Base-by-base conservation (phyloP, 1,140 invertebrate species). In the Drosophila rhopaloa region DNA sequence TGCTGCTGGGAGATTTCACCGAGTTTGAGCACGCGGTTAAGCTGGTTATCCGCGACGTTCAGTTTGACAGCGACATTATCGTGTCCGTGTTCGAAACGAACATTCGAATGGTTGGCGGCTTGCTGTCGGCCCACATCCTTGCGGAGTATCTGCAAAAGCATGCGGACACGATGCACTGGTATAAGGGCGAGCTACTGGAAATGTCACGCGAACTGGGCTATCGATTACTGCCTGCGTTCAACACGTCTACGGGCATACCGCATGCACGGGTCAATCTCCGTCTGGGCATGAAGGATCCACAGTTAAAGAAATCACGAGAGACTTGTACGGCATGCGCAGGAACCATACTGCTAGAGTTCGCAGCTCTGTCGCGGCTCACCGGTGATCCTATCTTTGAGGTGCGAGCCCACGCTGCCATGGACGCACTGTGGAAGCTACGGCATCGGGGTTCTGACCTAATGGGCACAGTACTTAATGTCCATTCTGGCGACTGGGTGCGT, bases 61-160 rank as follows among this genome's bases (percentile, higher is more conserved):
- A 93, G 65, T 99, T 99, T 93, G 97, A 99, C 93, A 96, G 95
- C 76, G 98, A 99, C 93, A 95, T 99, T 61, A 95, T 98, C 68
- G 98, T 99, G 13, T 99, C 98, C 1, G 97, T 99, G 7, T 99
- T 99, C 93, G 98, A 99, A 93, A 99, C 98, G 10, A 99, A 99
- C 93, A 99, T 99, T 84, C 94, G 98, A 68, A 96, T 99, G 93
- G 93, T 99, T 29, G 98, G 98, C 4, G 98, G 98, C 43, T 93
- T 99, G 40, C 91, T 99, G 4, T 98, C 97, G 46, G 97, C 96
- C n/a, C 98, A 99, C 93, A 96, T 99, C 68, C 93, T 99, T 51
- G 96, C 97, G 8, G 95, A 95, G 82, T 95, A 97, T 79, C 93
- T 99, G 43, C 96, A 98, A 93, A 94, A 95, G 78, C 94, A 95